A percentile compares a stretch with the other conserved stretches of the same genome.
phyloP scores from a whole-genome alignment of 2,888 invertebrate species.

The Axea sp. region DNA sequence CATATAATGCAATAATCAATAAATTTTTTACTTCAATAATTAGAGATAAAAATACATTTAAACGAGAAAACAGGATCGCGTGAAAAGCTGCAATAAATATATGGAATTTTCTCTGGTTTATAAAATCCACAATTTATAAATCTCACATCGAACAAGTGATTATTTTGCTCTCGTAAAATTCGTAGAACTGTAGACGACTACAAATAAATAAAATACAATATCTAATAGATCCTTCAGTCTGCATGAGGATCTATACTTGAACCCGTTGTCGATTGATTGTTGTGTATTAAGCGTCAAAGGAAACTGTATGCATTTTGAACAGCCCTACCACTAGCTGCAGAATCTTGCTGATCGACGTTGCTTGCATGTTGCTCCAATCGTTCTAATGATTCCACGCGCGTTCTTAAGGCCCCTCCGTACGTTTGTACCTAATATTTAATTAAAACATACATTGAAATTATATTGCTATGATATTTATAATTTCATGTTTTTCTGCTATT shows the following conservation, averaged over 20 bases:
- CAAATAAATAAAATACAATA: slow-evolving; percentile 3
- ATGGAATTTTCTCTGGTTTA: no score
- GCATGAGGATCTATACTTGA: background rate
- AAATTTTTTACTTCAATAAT: no score
- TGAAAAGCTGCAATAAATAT: no score
- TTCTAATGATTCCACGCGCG: slow-evolving; percentile 88
- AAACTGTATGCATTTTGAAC: slow-evolving; percentile 85
- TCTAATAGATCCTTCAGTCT: slow-evolving; percentile 1
- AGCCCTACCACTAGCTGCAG: slow-evolving; percentile 80
- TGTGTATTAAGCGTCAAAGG: slow-evolving; percentile 80
- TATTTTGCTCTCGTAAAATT: slow-evolving; percentile 53
- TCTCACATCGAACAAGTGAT: no score
- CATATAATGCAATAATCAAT: no score
- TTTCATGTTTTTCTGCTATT: no score
- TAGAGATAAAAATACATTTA: no score
- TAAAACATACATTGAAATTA: no score
- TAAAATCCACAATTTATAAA: background rate
- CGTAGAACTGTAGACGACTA: slow-evolving; percentile 61
- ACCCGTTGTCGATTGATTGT: slow-evolving; percentile 68
- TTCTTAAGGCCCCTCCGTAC: slow-evolving; percentile 90
- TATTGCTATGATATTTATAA: no score
- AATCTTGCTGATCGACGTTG: slow-evolving; percentile 70
- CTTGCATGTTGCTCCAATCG: slow-evolving; percentile 81
- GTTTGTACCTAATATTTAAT: slow-evolving; percentile 82
- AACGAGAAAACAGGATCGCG: no score